These are phyloP conservation scores for Cricetomys ansorgei DNA, from an alignment of 2,113 vertebrate species.

Conservation along the genomic window DNA sequence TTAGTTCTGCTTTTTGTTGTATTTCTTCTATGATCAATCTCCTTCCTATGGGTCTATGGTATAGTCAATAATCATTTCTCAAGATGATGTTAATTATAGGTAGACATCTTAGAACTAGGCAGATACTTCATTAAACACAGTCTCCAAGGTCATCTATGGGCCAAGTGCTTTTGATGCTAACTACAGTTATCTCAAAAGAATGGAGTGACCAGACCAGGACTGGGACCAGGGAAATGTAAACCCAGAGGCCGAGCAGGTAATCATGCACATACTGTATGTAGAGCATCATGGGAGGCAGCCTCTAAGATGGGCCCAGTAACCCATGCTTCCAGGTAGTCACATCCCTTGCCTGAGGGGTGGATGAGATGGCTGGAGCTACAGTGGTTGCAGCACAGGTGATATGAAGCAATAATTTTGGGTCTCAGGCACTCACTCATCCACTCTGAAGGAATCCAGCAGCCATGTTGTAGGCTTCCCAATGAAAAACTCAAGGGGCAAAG, in stretches of 20 bases:
- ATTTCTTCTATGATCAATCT: neutral
- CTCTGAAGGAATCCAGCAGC: neutral
- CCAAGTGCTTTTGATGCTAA: neutral
- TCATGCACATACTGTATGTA: fast-evolving
- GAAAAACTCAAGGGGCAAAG: neutral
- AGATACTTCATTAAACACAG: neutral
- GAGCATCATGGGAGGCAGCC: neutral
- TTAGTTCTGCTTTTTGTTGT: neutral
- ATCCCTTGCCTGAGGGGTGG: neutral
- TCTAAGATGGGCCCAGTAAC: too few relatives aligned
- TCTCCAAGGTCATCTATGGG: neutral
- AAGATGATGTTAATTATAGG: neutral
- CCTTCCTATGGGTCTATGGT: neutral
- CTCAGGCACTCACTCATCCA: neutral
- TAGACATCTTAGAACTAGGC: neutral
- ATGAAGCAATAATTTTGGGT: neutral
- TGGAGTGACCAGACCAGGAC: neutral
- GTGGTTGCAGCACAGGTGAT: neutral
- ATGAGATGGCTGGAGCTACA: neutral
- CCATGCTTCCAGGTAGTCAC: neutral
- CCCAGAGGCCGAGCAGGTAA: neutral
- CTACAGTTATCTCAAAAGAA: neutral
- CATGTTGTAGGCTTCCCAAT: neutral
- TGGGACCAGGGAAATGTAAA: neutral
- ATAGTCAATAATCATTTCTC: neutral